phyloP scores from a whole-genome alignment of 2,113 vertebrate species.

The Vidua macroura region DNA sequence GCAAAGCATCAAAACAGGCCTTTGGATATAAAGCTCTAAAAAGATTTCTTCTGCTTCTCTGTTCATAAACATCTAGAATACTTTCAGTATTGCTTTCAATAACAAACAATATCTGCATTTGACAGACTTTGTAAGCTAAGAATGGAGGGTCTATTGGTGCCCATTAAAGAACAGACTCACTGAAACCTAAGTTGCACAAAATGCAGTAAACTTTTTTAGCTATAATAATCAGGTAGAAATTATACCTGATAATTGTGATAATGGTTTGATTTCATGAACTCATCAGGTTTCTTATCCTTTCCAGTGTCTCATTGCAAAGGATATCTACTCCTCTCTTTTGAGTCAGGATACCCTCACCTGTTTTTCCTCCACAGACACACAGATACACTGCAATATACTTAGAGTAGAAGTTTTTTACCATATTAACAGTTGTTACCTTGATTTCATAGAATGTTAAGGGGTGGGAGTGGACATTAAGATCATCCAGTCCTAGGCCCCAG shows the following conservation, averaged over 20 bases:
- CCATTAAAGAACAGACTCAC: background rate
- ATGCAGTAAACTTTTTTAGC: background rate
- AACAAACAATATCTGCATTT: background rate
- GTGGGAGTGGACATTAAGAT: background rate
- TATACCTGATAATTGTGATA: background rate
- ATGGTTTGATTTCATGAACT: background rate
- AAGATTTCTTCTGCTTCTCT: background rate
- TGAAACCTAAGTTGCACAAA: background rate
- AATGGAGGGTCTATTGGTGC: background rate
- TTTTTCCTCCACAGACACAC: background rate
- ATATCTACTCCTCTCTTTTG: background rate
- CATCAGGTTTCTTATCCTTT: background rate
- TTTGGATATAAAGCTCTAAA: background rate
- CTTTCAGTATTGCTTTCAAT: background rate
- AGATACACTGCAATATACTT: background rate
- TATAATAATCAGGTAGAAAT: background rate
- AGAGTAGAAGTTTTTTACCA: background rate
- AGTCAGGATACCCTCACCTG: background rate
- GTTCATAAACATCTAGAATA: background rate
- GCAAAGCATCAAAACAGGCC: background rate
- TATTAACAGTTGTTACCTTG: slow-evolving; percentile 48
- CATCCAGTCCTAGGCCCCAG: background rate
- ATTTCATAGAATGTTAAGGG: background rate
- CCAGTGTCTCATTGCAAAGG: background rate
- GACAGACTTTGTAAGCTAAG: background rate